Evolutionary conservation across 2,888 invertebrate species (phyloP).

Genomic region (Chelonus formosanus): DNA sequence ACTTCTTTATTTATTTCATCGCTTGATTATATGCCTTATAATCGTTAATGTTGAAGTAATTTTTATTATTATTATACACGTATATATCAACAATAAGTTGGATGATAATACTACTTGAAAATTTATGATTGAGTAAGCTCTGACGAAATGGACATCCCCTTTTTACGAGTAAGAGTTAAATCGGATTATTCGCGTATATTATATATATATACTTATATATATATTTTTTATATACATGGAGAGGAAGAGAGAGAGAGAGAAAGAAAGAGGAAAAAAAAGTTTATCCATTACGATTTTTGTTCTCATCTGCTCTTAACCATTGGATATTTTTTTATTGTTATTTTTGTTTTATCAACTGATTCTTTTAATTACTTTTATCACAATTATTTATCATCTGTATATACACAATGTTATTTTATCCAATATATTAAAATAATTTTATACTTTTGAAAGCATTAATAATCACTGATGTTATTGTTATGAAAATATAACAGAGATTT

Average conservation of each 20-base stretch:
- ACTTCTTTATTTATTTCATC: no score
- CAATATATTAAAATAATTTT: no score
- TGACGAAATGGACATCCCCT: conserved; percentile 20
- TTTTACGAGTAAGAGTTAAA: conserved; percentile 29
- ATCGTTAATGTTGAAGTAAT: background rate
- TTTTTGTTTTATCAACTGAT: background rate
- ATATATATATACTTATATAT: no score
- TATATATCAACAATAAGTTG: conserved; percentile 20
- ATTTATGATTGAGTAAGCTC: conserved; percentile 29
- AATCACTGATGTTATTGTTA: no score
- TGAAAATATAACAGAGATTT: no score
- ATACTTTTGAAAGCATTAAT: no score
- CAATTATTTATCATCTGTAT: no score
- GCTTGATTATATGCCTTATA: background rate
- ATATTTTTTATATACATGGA: no score
- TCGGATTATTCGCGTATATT: conserved; percentile 29
- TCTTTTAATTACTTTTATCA: background rate
- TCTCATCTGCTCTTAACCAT: conserved; percentile 2
- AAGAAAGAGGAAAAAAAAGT: background rate
- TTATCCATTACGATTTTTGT: conserved; percentile 30
- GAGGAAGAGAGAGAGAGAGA: no score
- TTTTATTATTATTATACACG: background rate
- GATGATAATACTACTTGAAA: conserved; percentile 17
- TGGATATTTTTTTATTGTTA: background rate
- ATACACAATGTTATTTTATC: no score